Conservation (phyloP, 2,797 vertebrate species). For the Halcyon chelicuti region DNA sequence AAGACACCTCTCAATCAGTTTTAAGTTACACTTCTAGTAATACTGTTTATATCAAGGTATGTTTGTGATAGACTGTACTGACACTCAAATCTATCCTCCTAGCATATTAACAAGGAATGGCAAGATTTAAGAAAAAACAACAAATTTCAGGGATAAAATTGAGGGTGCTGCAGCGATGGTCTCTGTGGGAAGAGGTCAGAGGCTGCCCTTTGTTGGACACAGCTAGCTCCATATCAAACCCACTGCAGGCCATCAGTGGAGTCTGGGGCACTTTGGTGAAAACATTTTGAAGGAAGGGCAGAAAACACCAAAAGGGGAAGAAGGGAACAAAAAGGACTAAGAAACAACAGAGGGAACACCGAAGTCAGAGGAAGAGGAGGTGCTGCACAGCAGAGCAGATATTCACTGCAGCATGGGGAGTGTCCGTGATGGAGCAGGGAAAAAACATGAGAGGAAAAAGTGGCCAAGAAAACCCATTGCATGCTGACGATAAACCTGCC, state of each 20-base stretch:
- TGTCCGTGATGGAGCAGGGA: not conserved
- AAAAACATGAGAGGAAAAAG: not conserved
- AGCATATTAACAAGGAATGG: not conserved
- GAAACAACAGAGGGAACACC: not conserved
- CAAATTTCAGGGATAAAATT: not conserved
- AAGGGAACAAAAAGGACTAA: not conserved
- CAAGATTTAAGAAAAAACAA: not conserved
- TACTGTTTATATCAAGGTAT: not conserved
- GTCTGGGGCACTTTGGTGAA: not conserved
- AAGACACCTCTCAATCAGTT: not conserved
- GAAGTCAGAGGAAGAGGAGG: not conserved
- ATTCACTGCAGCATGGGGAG: not conserved
- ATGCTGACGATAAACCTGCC: not conserved
- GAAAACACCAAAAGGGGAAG: not conserved
- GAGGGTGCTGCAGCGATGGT: not conserved
- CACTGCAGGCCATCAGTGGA: not conserved
- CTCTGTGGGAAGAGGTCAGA: not conserved
- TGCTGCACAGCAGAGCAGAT: not conserved
- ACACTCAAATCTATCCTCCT: not conserved
- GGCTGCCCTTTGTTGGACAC: not conserved
- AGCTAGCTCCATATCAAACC: not conserved
- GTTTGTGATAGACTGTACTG: not conserved
- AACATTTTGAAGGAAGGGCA: not conserved
- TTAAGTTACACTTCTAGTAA: not conserved
- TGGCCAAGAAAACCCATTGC: not conserved